Evolutionary conservation across 2,797 vertebrate species (phyloP).

Genomic region (Neosilurus hyrtlii): DNA sequence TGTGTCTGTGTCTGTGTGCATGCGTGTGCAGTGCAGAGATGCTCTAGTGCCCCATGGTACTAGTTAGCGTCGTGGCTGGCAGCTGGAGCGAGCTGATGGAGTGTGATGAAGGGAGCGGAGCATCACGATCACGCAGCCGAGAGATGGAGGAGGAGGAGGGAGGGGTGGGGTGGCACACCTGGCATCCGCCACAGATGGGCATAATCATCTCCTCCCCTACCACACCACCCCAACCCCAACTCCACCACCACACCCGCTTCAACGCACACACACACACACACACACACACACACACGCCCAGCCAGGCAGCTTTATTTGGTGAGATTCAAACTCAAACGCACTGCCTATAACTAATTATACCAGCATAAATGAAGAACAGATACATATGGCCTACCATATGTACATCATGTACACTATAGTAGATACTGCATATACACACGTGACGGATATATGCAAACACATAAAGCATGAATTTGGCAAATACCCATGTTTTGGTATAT

Average conservation of each 20-base stretch:
- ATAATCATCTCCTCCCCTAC: conserved; percentile 72
- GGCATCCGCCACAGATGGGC: conserved; percentile 77
- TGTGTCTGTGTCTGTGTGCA: conserved; percentile 41
- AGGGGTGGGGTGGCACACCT: conserved; percentile 67
- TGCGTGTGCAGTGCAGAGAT: conserved; percentile 45
- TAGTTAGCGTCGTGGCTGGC: conserved; percentile 69
- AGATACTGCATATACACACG: conserved; percentile 20
- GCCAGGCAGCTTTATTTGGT: conserved; percentile 46
- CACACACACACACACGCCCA: conserved; percentile 8
- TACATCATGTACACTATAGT: conserved; percentile 9
- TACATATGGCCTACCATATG: conserved; percentile 27
- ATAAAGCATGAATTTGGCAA: conserved; percentile 20
- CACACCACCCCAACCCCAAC: conserved; percentile 48
- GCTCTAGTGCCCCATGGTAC: conserved; percentile 61
- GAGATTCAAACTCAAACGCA: conserved; percentile 46
- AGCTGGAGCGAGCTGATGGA: conserved; percentile 72
- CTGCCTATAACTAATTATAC: conserved; percentile 35
- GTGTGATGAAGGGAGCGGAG: conserved; percentile 64
- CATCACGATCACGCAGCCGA: conserved; percentile 58
- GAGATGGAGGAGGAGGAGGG: conserved; percentile 42
- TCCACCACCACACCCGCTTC: conserved; percentile 50
- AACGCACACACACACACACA: conserved; percentile 45
- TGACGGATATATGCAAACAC: conserved; percentile 10
- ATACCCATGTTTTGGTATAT: background rate
- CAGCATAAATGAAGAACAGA: background rate